Evolutionary conservation across 2,888 invertebrate species (phyloP), one percentile per base, ranked within the genome.

Genomic region (Synanthedon vespiformis): DNA sequence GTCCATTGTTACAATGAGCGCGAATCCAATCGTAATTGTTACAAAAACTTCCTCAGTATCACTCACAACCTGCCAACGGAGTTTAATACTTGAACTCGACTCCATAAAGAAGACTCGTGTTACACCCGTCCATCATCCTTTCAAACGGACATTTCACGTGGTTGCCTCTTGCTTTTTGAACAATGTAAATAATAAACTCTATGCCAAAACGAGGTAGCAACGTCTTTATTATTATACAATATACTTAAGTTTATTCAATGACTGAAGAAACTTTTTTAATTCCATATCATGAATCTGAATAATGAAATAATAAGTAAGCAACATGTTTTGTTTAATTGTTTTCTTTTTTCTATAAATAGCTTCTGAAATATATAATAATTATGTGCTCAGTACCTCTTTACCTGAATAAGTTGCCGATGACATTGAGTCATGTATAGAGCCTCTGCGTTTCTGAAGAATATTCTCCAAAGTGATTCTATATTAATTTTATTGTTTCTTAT

Each of bases 21-120:
- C 72, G 76, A 67, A 74, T 70, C 74, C 66, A 80, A 80, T 80
- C 61, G 67, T 63, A 64, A 73, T 69, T 73, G 70, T 74, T 66
- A 76, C 74, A 71, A 70, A 73, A 72, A 71, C 62, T 61, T 63
- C 57, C 63, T 59, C 58, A 51, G 51, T 56, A 51, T 48, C 48
- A 52, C 55, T 56, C 55, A 54, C 54, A 56, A 54, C 54, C 51
- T 53, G 44, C 50, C 13, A 44, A 44, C n/a, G 44, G 44, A 44
- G 44, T 44, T 44, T 44, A 44, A 14, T 44, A 14, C 44, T 14
- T 44, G 44, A 44, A 44, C 44, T 44, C 44, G 44, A 44, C 44
- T 44, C 44, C 13, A 44, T 44, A 44, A n/a, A 44, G 44, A n/a
- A 14, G 13, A 13, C 44, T n/a, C 44, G 14, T 44, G 13, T 44